A percentile compares a stretch with the other conserved stretches of the same genome.
These are phyloP conservation scores for Xenopus tropicalis DNA, from an alignment of 2,113 vertebrate species.

Conservation along the genomic window UCB_Xtro_10.0 CM004446.2:142004501-142005000, in stretches of 20 bases:
- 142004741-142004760: background rate
- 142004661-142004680: constrained; percentile 60
- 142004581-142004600: constrained; percentile 98
- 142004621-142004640: constrained; percentile 72
- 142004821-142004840: too few relatives aligned
- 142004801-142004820: too few relatives aligned
- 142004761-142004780: background rate
- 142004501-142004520: background rate
- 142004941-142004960: too few relatives aligned
- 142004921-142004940: too few relatives aligned
- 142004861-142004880: too few relatives aligned
- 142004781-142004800: too few relatives aligned
- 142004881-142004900: too few relatives aligned
- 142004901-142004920: too few relatives aligned
- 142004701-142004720: background rate
- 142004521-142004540: constrained; percentile 99
- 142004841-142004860: too few relatives aligned
- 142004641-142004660: constrained; percentile 66
- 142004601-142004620: constrained; percentile 91
- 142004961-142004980: too few relatives aligned
- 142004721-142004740: background rate
- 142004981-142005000: too few relatives aligned
- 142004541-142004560: constrained; percentile 93
- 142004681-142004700: background rate
- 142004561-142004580: constrained; percentile 93